Percentiles rank a stretch among this genome's conserved stretches.
Evolutionary conservation across 2,113 vertebrate species (phyloP).

Genomic region (Pontoporia blainvillei): DNA sequence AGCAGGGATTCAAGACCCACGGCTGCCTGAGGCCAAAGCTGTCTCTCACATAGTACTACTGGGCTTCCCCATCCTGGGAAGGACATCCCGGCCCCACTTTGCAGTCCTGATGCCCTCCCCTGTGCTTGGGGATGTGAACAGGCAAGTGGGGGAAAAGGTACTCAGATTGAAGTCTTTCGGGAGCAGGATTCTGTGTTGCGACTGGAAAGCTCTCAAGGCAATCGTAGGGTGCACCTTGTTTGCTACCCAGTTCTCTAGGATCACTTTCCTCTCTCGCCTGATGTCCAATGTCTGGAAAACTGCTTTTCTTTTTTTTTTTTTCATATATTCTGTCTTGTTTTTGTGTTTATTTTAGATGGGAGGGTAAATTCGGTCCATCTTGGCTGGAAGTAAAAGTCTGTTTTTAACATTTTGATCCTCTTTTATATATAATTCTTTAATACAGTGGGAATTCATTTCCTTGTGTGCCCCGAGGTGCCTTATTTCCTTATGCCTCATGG

Average conservation of each 20-base stretch:
- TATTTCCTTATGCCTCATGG: too few relatives aligned
- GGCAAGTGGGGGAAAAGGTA: not conserved
- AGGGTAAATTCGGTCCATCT: not conserved
- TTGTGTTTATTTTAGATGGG: not conserved
- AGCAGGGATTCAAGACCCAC: not conserved
- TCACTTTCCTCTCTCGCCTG: not conserved
- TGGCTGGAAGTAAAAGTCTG: not conserved
- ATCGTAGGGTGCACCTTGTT: not conserved
- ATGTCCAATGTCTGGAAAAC: not conserved
- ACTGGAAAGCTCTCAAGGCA: not conserved
- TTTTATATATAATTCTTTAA: not conserved
- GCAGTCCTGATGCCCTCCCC: fast-evolving
- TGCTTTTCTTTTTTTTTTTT: not conserved
- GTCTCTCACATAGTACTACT: fast-evolving
- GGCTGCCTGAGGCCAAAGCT: not conserved
- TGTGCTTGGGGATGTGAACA: fast-evolving
- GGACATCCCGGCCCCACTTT: not conserved
- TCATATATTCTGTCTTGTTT: not conserved
- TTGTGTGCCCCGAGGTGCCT: not conserved
- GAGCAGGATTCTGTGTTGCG: not conserved
- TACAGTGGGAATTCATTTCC: not conserved
- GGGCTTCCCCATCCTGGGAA: not conserved
- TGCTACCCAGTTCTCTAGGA: not conserved
- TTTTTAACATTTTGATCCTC: not conserved
- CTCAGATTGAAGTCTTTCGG: not conserved